These are phyloP conservation scores for Microcebus ravelobensis DNA, from an alignment of 2,113 vertebrate genomes.

Conservation along the genomic window DNA sequence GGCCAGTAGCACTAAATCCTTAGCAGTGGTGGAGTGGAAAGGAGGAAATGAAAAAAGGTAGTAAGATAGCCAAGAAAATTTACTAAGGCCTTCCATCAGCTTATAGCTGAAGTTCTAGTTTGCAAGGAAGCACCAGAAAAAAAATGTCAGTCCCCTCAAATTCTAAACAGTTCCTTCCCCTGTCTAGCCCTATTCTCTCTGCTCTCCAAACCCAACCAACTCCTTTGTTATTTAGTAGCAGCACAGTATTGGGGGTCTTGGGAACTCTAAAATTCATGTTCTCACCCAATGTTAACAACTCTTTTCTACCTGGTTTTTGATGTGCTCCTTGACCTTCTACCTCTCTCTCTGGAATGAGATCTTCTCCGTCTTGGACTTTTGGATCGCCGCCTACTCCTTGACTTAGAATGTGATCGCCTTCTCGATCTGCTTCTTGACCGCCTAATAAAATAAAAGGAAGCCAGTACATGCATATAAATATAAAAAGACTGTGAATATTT, in stretches of 20 bases:
- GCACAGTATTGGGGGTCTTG: not conserved
- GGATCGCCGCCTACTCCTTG: slow-evolving; percentile 94
- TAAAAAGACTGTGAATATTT: not conserved
- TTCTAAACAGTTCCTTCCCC: not conserved
- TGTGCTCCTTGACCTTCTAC: slow-evolving; percentile 90
- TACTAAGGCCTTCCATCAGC: not conserved
- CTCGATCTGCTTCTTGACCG: slow-evolving; percentile 95
- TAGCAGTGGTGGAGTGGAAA: not conserved
- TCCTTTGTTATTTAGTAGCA: not conserved
- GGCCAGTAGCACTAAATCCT: not conserved
- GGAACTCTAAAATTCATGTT: not conserved
- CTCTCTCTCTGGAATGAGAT: slow-evolving; percentile 93
- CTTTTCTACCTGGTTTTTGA: slow-evolving; percentile 90
- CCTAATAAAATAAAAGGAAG: slow-evolving; percentile 80
- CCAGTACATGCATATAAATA: not conserved
- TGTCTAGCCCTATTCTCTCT: not conserved
- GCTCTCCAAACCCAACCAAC: not conserved
- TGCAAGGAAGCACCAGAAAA: not conserved
- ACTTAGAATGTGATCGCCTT: slow-evolving; percentile 93
- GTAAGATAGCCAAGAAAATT: not conserved
- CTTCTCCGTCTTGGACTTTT: slow-evolving; percentile 94
- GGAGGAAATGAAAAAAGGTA: not conserved
- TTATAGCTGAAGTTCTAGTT: not conserved
- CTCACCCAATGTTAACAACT: not conserved
- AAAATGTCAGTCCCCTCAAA: not conserved